Evolutionary conservation across 2,113 vertebrate genomes (phyloP), one percentile per base, ranked within the genome.

Genomic region (Oreochromis niloticus): DNA sequence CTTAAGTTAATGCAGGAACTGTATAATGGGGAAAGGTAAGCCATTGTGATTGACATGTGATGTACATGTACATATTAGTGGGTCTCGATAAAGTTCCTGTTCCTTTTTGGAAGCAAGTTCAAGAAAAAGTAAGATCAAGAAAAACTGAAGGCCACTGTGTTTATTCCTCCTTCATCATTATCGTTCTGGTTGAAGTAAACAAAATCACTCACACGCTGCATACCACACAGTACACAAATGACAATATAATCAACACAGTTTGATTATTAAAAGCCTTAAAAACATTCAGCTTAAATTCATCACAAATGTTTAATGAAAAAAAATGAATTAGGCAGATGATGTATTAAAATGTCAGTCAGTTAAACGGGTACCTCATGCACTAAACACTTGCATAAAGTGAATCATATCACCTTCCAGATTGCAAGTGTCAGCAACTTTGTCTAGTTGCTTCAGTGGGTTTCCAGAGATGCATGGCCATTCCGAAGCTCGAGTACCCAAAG

Each of bases 341-440:
- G 24, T 50, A 50, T 1, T 43, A 43, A 43, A 71, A 43, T 2
- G 0, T 43, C 12, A 24, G 39, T 22, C 66, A 43, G 39, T 41
- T 68, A 39, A 68, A 68, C 6, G 1, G 36, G 3, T 9, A 41
- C 19, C 34, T 68, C 63, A 68, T 13, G 9, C 41, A 46, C 22
- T 46, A 46, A 46, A 73, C 1, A 46, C 13, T 73, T 73, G 7
- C 3, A 46, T 43, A 27, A 73, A 73, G 41, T 17, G 68, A 73
- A 46, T 46, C 13, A 24, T 0, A 73, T 27, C 3, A 0, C 0
- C 27, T 0, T 73, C 22, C 4, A 27, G 41, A 27, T 27, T 46
- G 36, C 22, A 27, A 46, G 0, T 43, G 22, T 73, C 41, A 73
- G 13, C 13, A 27, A 46, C 13, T 73, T 73, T 27, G n/a, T 73